A percentile compares a stretch with the other conserved stretches of the same genome.
Evolutionary conservation across 2,113 vertebrate species (phyloP).

Genomic region (Pelmatolapia mariae): DNA sequence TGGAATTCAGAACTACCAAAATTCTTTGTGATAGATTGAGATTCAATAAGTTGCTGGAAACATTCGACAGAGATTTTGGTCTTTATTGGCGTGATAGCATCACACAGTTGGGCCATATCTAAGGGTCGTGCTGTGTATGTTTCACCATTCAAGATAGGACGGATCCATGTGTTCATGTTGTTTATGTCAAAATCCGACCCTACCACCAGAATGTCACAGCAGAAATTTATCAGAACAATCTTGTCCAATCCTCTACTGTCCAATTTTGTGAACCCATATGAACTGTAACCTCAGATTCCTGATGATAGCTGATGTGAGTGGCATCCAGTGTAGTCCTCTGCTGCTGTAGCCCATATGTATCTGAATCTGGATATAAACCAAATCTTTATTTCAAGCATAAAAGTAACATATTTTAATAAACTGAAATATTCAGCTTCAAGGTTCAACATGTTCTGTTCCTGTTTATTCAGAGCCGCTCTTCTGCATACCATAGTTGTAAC

Average conservation of each 20-base stretch:
- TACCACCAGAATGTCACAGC: background rate
- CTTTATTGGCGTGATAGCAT: background rate
- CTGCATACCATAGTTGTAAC: background rate
- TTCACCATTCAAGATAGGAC: background rate
- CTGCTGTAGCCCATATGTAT: background rate
- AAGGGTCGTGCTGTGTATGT: background rate
- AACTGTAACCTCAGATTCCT: background rate
- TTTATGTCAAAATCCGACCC: background rate
- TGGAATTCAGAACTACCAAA: background rate
- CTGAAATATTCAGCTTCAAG: background rate
- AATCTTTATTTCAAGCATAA: background rate
- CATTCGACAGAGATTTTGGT: accelerated
- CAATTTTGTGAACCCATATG: background rate
- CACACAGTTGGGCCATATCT: background rate
- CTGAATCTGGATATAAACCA: background rate
- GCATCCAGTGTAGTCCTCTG: background rate
- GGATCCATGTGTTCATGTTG: background rate
- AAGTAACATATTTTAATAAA: background rate
- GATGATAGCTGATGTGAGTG: background rate
- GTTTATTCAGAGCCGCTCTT: background rate
- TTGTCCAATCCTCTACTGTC: background rate
- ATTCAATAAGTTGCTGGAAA: background rate
- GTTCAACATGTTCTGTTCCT: background rate
- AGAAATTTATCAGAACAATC: background rate
- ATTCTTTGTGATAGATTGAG: accelerated